These are phyloP conservation scores for Syngnathus floridae DNA, from an alignment of 2,113 vertebrate species.

Conservation along the genomic window DNA sequence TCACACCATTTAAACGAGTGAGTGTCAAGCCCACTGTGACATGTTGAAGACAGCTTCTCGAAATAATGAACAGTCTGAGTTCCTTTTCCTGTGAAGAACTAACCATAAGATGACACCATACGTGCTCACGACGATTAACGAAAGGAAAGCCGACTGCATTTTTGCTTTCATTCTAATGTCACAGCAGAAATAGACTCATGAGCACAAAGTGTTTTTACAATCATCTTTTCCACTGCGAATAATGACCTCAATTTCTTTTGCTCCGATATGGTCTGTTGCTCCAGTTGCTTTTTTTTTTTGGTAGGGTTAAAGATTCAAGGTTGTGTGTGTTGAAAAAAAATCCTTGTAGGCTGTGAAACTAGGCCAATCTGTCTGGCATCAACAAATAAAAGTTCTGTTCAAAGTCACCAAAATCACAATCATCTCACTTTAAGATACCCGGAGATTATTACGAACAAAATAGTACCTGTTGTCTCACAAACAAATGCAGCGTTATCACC, in stretches of 20 bases:
- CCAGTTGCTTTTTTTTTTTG: not conserved
- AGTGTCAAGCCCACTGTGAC: not conserved
- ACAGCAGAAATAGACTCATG: not conserved
- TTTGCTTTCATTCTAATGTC: not conserved
- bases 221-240: not conserved
- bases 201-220: not conserved
- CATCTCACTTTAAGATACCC: not conserved
- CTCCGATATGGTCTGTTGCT: not conserved
- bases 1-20: not conserved
- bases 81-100: not conserved
- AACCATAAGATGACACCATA: not conserved
- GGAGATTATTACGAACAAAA: not conserved
- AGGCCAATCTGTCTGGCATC: not conserved
- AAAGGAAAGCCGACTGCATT: not conserved
- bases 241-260: constrained; percentile 3
- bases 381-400: not conserved
- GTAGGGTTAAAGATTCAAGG: constrained; percentile 4
- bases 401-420: not conserved
- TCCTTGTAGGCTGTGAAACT: constrained; percentile 1
- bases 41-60: not conserved
- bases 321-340: not conserved
- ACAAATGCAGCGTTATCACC: constrained; percentile 36
- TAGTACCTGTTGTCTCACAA: constrained; percentile 7
- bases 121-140: not conserved
- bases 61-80: not conserved